Percentiles rank a stretch among this genome's conserved stretches.
Conservation (phyloP, 37 sponge, comb jelly and placozoan species). For the Ephydatia muelleri region DNA sequence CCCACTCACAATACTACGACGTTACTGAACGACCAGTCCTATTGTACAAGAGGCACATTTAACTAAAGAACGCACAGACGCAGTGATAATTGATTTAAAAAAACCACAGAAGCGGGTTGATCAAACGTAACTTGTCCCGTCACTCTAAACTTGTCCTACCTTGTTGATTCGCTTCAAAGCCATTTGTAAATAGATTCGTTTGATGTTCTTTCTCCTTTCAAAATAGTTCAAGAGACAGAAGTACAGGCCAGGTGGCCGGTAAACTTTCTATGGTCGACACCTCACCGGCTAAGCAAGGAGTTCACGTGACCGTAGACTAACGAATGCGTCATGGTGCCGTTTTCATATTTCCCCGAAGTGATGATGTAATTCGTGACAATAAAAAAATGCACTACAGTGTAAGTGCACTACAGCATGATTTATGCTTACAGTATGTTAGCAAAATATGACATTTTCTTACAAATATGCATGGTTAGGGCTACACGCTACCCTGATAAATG, state of each 20-base stretch:
- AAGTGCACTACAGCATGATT: too few species aligned
- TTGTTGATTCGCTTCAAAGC: slow-evolving; percentile 94
- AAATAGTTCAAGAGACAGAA: neutral
- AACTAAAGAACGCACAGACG: neutral
- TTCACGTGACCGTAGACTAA: neutral
- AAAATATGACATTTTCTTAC: too few species aligned
- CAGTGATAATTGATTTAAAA: neutral
- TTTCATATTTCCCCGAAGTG: neutral
- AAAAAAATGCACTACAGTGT: too few species aligned
- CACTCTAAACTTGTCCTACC: slow-evolving; percentile 14
- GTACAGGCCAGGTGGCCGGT: neutral
- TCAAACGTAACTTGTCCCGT: neutral
- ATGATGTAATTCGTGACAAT: too few species aligned
- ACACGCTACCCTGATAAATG: too few species aligned
- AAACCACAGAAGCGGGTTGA: neutral
- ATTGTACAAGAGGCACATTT: too few species aligned
- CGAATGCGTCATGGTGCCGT: neutral
- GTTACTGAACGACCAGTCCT: too few species aligned
- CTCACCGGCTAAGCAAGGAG: neutral
- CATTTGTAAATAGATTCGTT: slow-evolving; percentile 46
- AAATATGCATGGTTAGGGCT: too few species aligned
- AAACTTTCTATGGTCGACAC: neutral
- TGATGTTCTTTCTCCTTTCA: neutral
- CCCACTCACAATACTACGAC: too few species aligned
- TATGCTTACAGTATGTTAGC: too few species aligned